phyloP scores from a whole-genome alignment of 1,140 invertebrate species.

The Neocloeon triangulifer region DNA sequence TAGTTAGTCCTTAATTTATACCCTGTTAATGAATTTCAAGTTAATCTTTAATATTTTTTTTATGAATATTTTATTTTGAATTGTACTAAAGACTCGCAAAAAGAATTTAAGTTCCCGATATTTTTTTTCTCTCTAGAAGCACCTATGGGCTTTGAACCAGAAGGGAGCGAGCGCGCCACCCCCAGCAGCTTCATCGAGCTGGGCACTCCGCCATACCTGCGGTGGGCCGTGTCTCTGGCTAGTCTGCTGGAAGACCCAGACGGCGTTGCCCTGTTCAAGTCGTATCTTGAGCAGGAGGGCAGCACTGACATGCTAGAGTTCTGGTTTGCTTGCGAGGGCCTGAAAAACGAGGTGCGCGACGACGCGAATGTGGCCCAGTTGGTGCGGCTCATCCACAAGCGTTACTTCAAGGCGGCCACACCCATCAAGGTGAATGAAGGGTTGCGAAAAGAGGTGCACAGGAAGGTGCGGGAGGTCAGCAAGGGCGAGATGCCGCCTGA shows the following conservation, averaged over 20 bases:
- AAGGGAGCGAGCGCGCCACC: slow-evolving; percentile 18
- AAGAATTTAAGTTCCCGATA: too few relatives aligned
- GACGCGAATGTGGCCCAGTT: too few relatives aligned
- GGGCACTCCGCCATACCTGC: slow-evolving; percentile 40
- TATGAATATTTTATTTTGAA: slow-evolving; percentile 1
- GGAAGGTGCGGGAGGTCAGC: slow-evolving; percentile 36
- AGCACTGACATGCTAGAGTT: slow-evolving; percentile 60
- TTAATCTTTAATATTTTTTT: slow-evolving; percentile 3
- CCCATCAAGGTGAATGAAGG: too few relatives aligned
- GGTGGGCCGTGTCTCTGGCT: slow-evolving; percentile 66
- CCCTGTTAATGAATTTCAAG: too few relatives aligned
- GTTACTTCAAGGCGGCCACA: slow-evolving; percentile 1
- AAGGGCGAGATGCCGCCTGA: slow-evolving; percentile 19
- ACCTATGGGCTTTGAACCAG: slow-evolving; percentile 26
- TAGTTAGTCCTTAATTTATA: too few relatives aligned
- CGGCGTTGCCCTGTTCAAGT: slow-evolving; percentile 68
- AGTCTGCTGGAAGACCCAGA: slow-evolving; percentile 61
- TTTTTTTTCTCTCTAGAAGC: slow-evolving; percentile 21
- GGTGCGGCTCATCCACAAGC: not conserved
- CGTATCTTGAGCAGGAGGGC: slow-evolving; percentile 56
- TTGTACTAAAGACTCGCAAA: too few relatives aligned
- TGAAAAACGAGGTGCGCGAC: slow-evolving; percentile 48
- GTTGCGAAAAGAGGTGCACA: slow-evolving; percentile 39
- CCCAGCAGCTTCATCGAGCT: slow-evolving; percentile 11
- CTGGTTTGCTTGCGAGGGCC: slow-evolving; percentile 77